A percentile compares a stretch with the other conserved stretches of the same genome.
Evolutionary conservation across 1,140 invertebrate genomes (phyloP).

Genomic region (Penaeus chinensis): DNA sequence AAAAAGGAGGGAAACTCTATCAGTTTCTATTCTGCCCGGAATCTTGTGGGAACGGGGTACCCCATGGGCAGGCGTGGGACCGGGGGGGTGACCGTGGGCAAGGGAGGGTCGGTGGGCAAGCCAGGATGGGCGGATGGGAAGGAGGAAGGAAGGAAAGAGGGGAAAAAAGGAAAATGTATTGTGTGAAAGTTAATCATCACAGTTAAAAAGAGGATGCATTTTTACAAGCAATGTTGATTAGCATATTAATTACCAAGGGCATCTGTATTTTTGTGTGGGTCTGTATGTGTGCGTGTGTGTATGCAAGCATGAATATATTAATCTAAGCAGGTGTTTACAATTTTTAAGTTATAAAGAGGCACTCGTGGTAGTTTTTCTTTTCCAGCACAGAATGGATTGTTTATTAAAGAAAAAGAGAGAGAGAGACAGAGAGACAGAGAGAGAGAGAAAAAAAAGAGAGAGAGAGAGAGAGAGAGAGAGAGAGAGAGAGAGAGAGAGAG

Average conservation of each 20-base stretch:
- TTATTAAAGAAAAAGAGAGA: background rate
- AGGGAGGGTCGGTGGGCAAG: background rate
- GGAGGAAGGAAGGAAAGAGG: background rate
- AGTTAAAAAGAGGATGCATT: no score
- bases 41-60: constrained; percentile 57
- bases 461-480: background rate
- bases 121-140: background rate
- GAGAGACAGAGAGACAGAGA: constrained; percentile 20
- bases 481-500: background rate
- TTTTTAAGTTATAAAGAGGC: background rate
- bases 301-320: no score
- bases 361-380: background rate
- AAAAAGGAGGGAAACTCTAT: constrained; percentile 57
- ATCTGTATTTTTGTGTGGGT: no score
- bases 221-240: no score
- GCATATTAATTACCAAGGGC: no score
- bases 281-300: no score
- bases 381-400: background rate
- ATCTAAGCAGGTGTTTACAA: no score
- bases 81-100: background rate
- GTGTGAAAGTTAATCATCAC: background rate
- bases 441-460: constrained; percentile 21
- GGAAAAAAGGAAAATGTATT: background rate
- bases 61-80: background rate
- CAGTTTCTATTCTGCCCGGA: constrained; percentile 54